Base-by-base conservation (phyloP, 2,113 vertebrate species). In the Numenius arquata region DNA sequence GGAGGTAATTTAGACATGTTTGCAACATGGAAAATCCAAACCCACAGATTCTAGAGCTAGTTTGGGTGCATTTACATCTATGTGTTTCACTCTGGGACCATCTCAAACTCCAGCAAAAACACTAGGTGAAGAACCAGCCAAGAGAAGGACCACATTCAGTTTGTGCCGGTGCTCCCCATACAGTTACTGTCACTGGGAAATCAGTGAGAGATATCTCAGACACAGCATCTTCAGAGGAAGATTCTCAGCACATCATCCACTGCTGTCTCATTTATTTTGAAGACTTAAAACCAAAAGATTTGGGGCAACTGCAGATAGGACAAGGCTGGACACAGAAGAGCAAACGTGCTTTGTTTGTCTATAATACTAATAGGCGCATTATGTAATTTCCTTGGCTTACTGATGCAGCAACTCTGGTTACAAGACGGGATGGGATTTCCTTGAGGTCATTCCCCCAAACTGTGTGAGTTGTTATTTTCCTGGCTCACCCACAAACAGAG, bases 401-500 rank as follows among this genome's bases (percentile, higher is more conserved):
- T 93, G 86, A 83, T 93, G 73, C 68, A 96, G 84, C 90, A 77
- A 90, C 88, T 96, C 90, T 67, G 71, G 94, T 94, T 96, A 89
- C 84, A 91, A 85, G 89, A 89, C 4, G 36, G 74, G 90, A 93
- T 95, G 96, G 94, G 94, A 97, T 96, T 97, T 97, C 93, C 97
- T 94, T 96, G 90, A 97, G 92, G 93, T 95, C 96, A 95, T 84
- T 95, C 91, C 62, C 89, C 95, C 88, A 95, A 86, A 96, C 84
- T 65, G 71, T 73, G 80, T 73, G 86, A 92, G 86, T 68, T 93
- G 90, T 92, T 96, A 96, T 93, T 96, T 97, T 97, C 95, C 95
- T 97, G 96, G 95, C 93, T 97, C 73, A 85, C 95, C 76, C 96
- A 97, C 89, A 97, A 97, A 96, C 96, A 97, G 93, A 96, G 85